phyloP scores from a whole-genome alignment of 2,797 vertebrate genomes.

The Hoplostethus mediterraneus region DNA sequence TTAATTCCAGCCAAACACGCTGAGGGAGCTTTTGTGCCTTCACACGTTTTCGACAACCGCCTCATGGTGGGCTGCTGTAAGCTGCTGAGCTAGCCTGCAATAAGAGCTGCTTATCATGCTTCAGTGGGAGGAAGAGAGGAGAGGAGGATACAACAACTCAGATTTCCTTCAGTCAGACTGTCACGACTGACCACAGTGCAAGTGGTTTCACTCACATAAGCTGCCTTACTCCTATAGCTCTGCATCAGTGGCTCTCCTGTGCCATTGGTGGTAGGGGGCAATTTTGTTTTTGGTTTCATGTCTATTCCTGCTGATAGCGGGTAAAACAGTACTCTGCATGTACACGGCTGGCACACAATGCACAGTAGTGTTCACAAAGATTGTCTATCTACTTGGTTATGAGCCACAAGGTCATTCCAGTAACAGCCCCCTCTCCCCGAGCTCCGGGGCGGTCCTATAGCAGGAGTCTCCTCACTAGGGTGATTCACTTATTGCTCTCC shows the following conservation, averaged over 20 bases:
- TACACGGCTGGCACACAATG: constrained; percentile 39
- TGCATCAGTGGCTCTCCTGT: constrained; percentile 41
- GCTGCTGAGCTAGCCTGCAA: constrained; percentile 70
- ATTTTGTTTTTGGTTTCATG: constrained; percentile 13
- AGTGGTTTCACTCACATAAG: constrained; percentile 40
- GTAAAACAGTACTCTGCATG: constrained; percentile 35
- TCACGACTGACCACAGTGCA: constrained; percentile 50
- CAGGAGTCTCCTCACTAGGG: constrained; percentile 42
- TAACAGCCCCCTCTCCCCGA: constrained; percentile 29
- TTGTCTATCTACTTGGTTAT: constrained; percentile 20
- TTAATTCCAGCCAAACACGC: constrained; percentile 67
- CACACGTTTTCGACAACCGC: constrained; percentile 60
- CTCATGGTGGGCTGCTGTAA: constrained; percentile 62
- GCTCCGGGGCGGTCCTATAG: constrained; percentile 12
- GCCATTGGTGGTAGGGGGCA: neutral
- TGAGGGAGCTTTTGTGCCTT: constrained; percentile 68
- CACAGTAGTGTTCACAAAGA: constrained; percentile 55
- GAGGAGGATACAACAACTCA: constrained; percentile 61
- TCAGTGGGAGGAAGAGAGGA: constrained; percentile 59
- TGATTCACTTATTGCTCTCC: constrained; percentile 39
- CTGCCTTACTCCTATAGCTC: constrained; percentile 25
- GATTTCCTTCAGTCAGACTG: constrained; percentile 51
- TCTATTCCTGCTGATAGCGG: neutral
- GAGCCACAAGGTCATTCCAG: constrained; percentile 46
- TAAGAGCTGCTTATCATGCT: constrained; percentile 69